Base-by-base conservation (phyloP, 2,113 vertebrate genomes). In the Octodon degus region DNA sequence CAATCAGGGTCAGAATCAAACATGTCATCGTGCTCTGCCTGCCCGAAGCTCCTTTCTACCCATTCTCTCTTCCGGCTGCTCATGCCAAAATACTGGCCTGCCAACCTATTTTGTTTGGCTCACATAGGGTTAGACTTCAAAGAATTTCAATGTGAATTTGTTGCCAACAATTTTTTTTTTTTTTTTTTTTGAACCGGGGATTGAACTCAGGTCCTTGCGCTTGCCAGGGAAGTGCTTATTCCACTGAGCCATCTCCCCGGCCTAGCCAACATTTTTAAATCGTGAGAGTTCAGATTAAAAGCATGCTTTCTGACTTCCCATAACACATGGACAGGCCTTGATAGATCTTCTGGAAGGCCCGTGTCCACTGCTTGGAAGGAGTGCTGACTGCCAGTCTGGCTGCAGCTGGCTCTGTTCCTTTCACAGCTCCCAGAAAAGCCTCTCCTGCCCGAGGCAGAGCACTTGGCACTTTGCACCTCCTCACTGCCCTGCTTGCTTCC, bases 21-120 rank as follows among this genome's bases (percentile, higher is more conserved):
- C 10, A 50, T 12, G 30, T 7, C 6, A 3, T 50, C 0, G 0
- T 0, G 40, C 14, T 70, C 34, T 19, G 30, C 32, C 60, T 50
- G 37, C 88, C 62, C 19, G 3, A 24, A 84, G 43, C 81, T 88
- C 70, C 20, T 85, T 80, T 19, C 30, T 19, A 37, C 0, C 7
- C 83, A 37, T 67, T 16, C 24, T 70, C 68, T 79, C 68, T 67
- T 79, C 17, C 62, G 32, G 37, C 17, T 17, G 32, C 67, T 60
- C 11, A 53, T 6, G 34, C 72, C 81, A 47, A 50, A 1, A 88
- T 53, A 13, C 4, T 0, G 0, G 7, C 72, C 82, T 37, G 60
- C 94, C 83, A 83, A 22, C 47, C 34, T 27, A 74, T 72, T 68
- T 60, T 53, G 47, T 79, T 60, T 68, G 79, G 47, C 19, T 93